Conservation (phyloP, 2,797 vertebrate species). For the Gymnothorax reevesii region DNA sequence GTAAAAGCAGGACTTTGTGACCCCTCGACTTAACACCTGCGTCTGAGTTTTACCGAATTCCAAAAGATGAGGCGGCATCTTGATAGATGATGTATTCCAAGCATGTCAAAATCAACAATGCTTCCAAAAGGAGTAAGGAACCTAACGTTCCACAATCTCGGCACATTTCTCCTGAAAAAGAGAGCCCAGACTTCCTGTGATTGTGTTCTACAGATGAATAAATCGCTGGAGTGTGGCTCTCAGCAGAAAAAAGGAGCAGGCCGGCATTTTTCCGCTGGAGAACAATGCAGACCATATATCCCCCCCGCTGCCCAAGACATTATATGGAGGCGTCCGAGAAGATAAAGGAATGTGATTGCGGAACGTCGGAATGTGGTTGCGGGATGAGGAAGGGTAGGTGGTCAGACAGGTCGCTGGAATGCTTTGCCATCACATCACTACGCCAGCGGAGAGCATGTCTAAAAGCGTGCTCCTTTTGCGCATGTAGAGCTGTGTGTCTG, state of each 20-base stretch:
- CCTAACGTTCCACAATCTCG: background rate
- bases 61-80: no score
- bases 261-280: background rate
- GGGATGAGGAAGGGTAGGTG: background rate
- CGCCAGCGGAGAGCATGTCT: background rate
- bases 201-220: background rate
- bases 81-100: background rate
- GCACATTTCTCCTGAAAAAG: background rate
- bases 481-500: slow-evolving; percentile 5
- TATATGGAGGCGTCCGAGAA: background rate
- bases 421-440: background rate
- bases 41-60: background rate
- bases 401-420: background rate
- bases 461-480: background rate
- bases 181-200: background rate
- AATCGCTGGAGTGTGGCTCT: background rate
- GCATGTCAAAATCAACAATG: background rate
- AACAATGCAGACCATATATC: background rate
- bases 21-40: no score
- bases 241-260: background rate
- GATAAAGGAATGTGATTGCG: background rate
- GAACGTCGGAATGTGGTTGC: background rate
- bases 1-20: no score
- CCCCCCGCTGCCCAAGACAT: background rate
- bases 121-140: background rate